Evolutionary conservation across 1,140 invertebrate species (phyloP).

Genomic region (Diorhabda sublineata): DNA sequence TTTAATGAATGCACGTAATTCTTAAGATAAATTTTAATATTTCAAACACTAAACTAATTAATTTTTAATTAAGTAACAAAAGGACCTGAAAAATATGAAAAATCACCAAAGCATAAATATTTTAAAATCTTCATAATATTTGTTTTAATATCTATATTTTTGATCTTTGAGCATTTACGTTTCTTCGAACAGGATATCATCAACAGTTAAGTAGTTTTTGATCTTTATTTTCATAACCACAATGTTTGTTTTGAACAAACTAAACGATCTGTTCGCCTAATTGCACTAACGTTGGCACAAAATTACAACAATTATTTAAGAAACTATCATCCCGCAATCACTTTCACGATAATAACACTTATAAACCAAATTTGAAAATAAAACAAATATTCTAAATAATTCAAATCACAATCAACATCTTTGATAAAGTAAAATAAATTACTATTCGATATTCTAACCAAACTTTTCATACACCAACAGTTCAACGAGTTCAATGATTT

Average conservation of each 20-base stretch:
- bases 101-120: background rate
- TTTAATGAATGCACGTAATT: conserved; percentile 37
- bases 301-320: background rate
- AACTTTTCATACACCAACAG: background rate
- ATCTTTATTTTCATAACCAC: background rate
- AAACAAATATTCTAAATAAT: background rate
- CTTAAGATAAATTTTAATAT: conserved; percentile 28
- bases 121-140: conserved; percentile 12
- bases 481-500: too few relatives aligned
- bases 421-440: too few relatives aligned
- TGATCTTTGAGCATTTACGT: conserved; percentile 31
- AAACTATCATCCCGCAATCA: background rate
- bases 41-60: conserved; percentile 30
- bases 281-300: conserved; percentile 12
- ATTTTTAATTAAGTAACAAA: conserved; percentile 35
- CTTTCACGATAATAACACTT: background rate
- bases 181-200: background rate
- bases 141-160: conserved; percentile 7
- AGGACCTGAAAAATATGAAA: conserved; percentile 12
- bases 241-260: conserved; percentile 3
- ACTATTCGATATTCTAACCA: background rate
- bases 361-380: background rate
- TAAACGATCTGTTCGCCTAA: conserved; percentile 1
- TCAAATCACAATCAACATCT: background rate
- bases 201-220: background rate